Base-by-base conservation (phyloP, 2,888 invertebrate genomes). In the Oeneis ivallda region DNA sequence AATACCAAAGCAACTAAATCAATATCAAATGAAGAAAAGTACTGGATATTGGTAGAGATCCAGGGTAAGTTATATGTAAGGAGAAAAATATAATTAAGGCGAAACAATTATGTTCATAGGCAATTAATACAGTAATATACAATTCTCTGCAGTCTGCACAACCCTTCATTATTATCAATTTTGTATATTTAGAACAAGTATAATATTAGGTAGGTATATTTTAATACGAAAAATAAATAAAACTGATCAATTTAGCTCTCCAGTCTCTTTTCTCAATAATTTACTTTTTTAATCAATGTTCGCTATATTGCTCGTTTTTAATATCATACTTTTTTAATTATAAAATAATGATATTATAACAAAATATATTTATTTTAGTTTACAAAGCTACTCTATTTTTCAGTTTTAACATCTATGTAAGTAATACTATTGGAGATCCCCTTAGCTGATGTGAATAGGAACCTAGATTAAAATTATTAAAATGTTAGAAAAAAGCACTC, bases 331-430 rank as follows among this genome's bases (percentile, higher is more conserved):
- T 50, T 4, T 26, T 50, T 50, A 26, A 47, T 11, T 50, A 50
- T 50, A 26, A 50, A 11, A 19, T 13, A 56, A 56, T 19, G 41
- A 39, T 41, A 41, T 39, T 17, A 13, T 56, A 41, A 41, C 19
- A 56, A 56, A 56, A 56, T 56, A 56, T 41, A 19, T 56, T 56
- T 56, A 56, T 8, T 41, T 41, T 54, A 56, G 19, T 17, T n/a
- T 56, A 56, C 17, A 19, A 10, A 17, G 15, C 17, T 39, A 37
- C 11, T 53, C 11, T 53, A n/a, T 34, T 32, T 56, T 39, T 56
- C n/a, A 53, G 13, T 34, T n/a, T 37, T 32, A 32, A 4, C 11
- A 7, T 41, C 41, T 56, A 39, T 19, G 56, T 39, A 54, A 56
- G 56, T 39, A 54, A 56, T 54, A 37, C 17, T 39, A 39, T 41